phyloP scores from a whole-genome alignment of 2,113 vertebrate species.

The Aspiorhynchus laticeps region DNA sequence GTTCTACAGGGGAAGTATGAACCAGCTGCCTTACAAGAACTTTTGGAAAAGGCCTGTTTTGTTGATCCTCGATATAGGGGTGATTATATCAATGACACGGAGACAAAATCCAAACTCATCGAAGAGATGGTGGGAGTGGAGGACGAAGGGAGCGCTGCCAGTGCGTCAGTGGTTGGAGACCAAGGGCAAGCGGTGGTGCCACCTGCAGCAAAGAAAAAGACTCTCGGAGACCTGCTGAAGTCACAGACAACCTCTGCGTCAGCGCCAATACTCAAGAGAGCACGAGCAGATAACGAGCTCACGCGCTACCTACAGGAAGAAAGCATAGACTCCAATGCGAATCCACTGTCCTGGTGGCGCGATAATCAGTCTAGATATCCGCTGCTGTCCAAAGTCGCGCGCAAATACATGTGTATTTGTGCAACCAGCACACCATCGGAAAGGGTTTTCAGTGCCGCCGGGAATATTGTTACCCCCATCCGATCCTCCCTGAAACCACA shows the following conservation, averaged over 20 bases:
- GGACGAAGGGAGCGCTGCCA: not conserved
- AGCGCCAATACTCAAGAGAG: conserved; percentile 26
- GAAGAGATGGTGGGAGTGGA: conserved; percentile 6
- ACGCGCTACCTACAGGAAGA: conserved; percentile 42
- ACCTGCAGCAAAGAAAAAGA: not conserved
- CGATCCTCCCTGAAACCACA: conserved; percentile 32
- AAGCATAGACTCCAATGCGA: conserved; percentile 15
- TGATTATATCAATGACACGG: not conserved
- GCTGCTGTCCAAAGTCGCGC: conserved; percentile 35
- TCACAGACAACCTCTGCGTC: not conserved
- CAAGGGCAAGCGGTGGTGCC: not conserved
- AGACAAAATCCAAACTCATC: not conserved
- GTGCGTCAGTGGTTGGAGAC: not conserved
- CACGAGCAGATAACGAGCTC: conserved; percentile 25
- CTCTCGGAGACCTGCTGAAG: not conserved
- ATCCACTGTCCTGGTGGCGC: conserved; percentile 35
- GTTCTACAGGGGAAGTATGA: conserved; percentile 18
- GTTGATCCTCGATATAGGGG: conserved; percentile 34
- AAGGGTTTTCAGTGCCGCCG: conserved; percentile 41
- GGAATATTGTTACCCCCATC: conserved; percentile 23
- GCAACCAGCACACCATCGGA: conserved; percentile 18
- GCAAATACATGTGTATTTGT: conserved; percentile 46
- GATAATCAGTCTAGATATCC: conserved; percentile 31
- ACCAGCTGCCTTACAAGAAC: conserved; percentile 39
- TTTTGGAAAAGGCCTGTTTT: conserved; percentile 35